A percentile compares a stretch with the other conserved stretches of the same genome.
Conservation (phyloP, 2,888 invertebrate genomes). For the Callinectes sapidus region DNA sequence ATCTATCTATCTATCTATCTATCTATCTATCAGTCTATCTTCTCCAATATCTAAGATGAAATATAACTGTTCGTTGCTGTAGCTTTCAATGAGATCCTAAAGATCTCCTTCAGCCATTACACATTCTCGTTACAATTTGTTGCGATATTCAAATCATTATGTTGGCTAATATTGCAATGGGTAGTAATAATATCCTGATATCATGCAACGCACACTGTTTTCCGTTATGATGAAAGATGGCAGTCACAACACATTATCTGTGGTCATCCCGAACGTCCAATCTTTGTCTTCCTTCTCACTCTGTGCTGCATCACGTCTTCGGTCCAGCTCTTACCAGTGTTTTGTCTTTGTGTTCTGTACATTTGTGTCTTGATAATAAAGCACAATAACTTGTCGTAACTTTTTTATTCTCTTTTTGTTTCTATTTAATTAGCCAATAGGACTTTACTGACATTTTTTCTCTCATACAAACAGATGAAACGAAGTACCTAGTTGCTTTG, state of each 20-base stretch:
- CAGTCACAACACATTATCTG: neutral
- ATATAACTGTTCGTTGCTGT: neutral
- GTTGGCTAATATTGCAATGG: neutral
- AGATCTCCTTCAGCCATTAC: neutral
- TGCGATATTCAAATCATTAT: neutral
- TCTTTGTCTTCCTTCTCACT: neutral
- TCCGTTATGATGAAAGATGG: neutral
- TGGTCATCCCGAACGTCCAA: neutral
- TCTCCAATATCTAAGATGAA: neutral
- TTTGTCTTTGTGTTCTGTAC: neutral
- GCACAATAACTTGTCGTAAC: neutral
- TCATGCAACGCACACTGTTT: neutral
- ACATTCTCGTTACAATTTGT: neutral
- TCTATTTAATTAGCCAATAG: no score
- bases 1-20: no score
- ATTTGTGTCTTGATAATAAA: constrained; percentile 4
- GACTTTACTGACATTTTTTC: no score
- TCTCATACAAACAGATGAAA: no score
- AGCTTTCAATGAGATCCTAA: neutral
- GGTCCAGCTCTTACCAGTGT: constrained; percentile 1
- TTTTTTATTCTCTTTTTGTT: neutral
- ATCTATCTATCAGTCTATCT: neutral
- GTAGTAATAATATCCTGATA: neutral
- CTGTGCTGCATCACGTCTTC: neutral
- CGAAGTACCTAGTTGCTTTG: no score